Percentiles rank a stretch among this genome's conserved stretches.
phyloP scores from a whole-genome alignment of 2,113 vertebrate genomes.

The Gavia stellata region DNA sequence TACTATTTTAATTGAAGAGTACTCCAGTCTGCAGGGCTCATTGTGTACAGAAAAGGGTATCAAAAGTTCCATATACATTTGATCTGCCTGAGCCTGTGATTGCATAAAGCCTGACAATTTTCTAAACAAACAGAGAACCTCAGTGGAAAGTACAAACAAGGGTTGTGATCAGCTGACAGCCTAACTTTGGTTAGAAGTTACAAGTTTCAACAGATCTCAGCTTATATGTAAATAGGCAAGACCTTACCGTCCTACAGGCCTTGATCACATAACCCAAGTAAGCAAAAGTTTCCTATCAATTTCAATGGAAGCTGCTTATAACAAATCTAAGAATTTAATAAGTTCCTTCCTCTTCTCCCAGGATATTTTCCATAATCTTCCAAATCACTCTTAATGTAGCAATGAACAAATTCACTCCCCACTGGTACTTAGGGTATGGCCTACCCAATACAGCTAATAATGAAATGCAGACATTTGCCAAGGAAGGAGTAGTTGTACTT shows the following conservation, averaged over 20 bases:
- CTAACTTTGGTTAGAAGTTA: neutral
- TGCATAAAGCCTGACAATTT: neutral
- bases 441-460: neutral
- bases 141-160: neutral
- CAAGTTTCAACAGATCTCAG: neutral
- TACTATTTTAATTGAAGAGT: neutral
- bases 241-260: neutral
- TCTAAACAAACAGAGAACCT: neutral
- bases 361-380: neutral
- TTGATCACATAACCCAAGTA: neutral
- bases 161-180: neutral
- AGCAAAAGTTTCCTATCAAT: neutral
- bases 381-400: neutral
- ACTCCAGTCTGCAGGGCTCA: neutral
- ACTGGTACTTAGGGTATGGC: neutral
- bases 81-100: neutral
- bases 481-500: neutral
- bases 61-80: neutral
- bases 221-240: neutral
- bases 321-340: neutral
- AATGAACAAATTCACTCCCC: neutral
- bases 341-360: neutral
- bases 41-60: neutral
- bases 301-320: neutral
- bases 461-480: neutral